Evolutionary conservation across 53 echinoderm and acorn worm genomes (phyloP).

Genomic region (Stichopus horrens): DNA sequence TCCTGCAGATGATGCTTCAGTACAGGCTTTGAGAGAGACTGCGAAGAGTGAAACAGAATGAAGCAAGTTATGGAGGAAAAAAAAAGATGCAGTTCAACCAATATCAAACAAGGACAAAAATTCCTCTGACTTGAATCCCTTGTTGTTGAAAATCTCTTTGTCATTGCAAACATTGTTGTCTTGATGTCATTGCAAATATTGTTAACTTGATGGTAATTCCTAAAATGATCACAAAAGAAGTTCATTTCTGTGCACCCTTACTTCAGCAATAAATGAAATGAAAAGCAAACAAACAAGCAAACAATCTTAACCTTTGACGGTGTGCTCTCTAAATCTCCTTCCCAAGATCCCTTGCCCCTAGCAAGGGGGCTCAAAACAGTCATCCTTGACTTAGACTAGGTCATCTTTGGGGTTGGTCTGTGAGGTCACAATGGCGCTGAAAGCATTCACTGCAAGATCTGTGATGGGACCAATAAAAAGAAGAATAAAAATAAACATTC

Average conservation of each 20-base stretch:
- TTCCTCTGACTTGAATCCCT: too few species aligned
- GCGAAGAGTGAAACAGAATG: neutral
- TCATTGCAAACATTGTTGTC: too few species aligned
- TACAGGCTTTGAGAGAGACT: slow-evolving; percentile 21
- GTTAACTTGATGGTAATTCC: too few species aligned
- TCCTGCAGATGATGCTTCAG: slow-evolving; percentile 46
- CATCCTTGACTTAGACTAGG: neutral
- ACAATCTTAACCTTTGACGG: neutral
- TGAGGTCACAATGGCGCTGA: neutral
- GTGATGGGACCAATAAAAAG: too few species aligned
- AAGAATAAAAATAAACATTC: too few species aligned
- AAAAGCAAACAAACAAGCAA: neutral
- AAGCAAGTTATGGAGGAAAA: neutral
- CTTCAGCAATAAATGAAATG: neutral
- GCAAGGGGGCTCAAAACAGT: slow-evolving; percentile 76
- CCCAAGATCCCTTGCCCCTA: slow-evolving; percentile 90
- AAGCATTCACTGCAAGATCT: too few species aligned
- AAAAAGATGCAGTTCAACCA: too few species aligned
- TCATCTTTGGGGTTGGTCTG: neutral
- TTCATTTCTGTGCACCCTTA: too few species aligned
- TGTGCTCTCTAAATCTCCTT: slow-evolving; percentile 70
- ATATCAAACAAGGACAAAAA: too few species aligned
- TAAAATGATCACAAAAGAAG: too few species aligned
- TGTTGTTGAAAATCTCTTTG: too few species aligned
- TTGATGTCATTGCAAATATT: too few species aligned